Conservation (phyloP, 2,797 vertebrate species). For the Liparis tanakae region DNA sequence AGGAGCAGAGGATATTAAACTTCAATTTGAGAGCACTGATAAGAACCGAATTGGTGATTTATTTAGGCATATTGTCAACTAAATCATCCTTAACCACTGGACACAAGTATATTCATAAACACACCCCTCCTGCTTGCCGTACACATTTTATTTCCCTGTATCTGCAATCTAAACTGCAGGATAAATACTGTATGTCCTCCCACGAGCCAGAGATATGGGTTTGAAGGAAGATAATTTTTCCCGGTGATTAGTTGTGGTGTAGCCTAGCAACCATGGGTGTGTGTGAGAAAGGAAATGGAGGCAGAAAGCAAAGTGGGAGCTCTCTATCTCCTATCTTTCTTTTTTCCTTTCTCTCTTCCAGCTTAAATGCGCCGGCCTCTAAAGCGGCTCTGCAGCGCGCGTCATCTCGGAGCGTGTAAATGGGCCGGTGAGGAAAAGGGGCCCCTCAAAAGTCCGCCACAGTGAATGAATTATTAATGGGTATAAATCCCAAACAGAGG, state of each 20-base stretch:
- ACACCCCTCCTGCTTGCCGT: constrained; percentile 50
- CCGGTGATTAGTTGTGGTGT: constrained; percentile 68
- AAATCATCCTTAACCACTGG: constrained; percentile 71
- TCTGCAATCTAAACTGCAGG: constrained; percentile 58
- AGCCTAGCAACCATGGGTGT: constrained; percentile 64
- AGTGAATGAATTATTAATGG: constrained; percentile 82
- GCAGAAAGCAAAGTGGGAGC: constrained; percentile 35
- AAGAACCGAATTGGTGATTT: constrained; percentile 76
- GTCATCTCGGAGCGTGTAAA: constrained; percentile 65
- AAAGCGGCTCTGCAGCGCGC: constrained; percentile 50
- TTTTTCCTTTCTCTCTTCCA: constrained; percentile 47
- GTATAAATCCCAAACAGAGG: constrained; percentile 78
- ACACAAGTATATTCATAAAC: constrained; percentile 71
- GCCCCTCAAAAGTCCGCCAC: constrained; percentile 67
- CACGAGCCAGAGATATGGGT: constrained; percentile 57
- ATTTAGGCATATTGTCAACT: constrained; percentile 75
- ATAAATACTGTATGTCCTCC: constrained; percentile 61
- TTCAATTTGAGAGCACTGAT: constrained; percentile 79
- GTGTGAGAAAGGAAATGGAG: constrained; percentile 31
- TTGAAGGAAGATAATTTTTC: constrained; percentile 66
- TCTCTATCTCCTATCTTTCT: constrained; percentile 39
- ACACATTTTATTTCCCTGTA: constrained; percentile 50
- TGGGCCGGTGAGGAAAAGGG: constrained; percentile 43
- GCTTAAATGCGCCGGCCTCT: constrained; percentile 49
- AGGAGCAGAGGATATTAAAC: constrained; percentile 79